A percentile compares a stretch with the other conserved stretches of the same genome.
Conservation (phyloP, 2,888 invertebrate genomes). For the Globia sparganii region DNA sequence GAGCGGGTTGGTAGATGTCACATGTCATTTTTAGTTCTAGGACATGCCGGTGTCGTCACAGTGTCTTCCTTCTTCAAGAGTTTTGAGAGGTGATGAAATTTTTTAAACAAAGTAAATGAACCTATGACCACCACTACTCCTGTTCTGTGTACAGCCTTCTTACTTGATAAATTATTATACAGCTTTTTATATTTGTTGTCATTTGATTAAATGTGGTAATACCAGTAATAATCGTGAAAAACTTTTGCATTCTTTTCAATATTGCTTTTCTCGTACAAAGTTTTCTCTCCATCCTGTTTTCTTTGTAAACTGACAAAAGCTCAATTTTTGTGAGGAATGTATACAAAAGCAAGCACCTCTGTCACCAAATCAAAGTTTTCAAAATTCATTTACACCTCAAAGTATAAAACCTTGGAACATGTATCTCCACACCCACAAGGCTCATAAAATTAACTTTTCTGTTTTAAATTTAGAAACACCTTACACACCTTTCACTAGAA, state of each 20-base stretch:
- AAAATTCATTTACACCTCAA: constrained; percentile 49
- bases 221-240: too few species aligned
- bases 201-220: background rate
- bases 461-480: constrained; percentile 46
- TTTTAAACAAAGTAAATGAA: too few species aligned
- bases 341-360: background rate
- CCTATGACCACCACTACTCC: too few species aligned
- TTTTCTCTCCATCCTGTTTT: background rate
- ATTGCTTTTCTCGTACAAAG: background rate
- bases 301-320: background rate
- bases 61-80: too few species aligned
- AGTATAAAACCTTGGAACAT: constrained; percentile 36
- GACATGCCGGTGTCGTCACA: too few species aligned
- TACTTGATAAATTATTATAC: background rate
- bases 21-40: too few species aligned
- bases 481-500: constrained; percentile 25
- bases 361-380: constrained; percentile 23
- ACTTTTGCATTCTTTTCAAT: background rate
- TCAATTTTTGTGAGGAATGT: constrained; percentile 14
- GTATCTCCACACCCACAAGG: constrained; percentile 29
- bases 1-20: too few species aligned
- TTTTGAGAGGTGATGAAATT: too few species aligned
- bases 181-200: accelerated
- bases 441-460: constrained; percentile 46
- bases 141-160: too few species aligned